Percentiles rank a stretch among this genome's conserved stretches.
These are phyloP conservation scores for Aspidiotus destructor DNA, from an alignment of 2,888 invertebrate genomes.

Conservation along the genomic window DNA sequence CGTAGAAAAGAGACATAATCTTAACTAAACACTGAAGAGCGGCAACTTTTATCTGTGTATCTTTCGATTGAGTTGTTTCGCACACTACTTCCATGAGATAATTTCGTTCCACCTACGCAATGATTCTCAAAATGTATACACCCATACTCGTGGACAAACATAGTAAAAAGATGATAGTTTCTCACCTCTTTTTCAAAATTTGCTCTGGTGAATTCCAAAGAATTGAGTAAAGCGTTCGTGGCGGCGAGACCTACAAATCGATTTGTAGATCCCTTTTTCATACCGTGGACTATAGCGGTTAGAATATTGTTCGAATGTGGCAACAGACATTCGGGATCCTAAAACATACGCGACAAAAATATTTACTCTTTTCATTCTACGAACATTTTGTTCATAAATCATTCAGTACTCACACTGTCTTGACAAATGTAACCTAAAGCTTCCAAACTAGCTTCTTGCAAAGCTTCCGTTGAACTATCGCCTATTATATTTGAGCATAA, in stretches of 20 bases:
- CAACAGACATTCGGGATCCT: constrained; percentile 78
- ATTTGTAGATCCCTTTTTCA: constrained; percentile 88
- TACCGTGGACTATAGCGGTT: constrained; percentile 97
- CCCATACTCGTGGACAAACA: background rate
- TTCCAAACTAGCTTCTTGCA: constrained; percentile 93
- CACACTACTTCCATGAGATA: constrained; percentile 99
- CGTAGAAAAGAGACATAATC: constrained; percentile 95
- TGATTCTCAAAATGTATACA: background rate
- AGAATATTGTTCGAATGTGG: constrained; percentile 90
- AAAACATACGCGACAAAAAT: constrained; percentile 18
- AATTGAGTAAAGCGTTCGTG: constrained; percentile 90
- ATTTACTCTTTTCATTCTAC: background rate
- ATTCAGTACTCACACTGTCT: constrained; percentile 59
- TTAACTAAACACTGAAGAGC: constrained; percentile 96
- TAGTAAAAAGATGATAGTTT: background rate
- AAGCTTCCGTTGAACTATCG: constrained; percentile 75
- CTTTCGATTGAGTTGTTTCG: constrained; percentile 89
- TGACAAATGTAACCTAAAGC: constrained; percentile 98
- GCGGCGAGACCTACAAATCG: constrained; percentile 91
- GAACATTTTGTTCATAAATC: too few species aligned
- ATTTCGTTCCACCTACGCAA: constrained; percentile 70
- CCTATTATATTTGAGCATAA: constrained; percentile 86
- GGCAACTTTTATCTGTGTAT: constrained; percentile 87
- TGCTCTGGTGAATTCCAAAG: constrained; percentile 93
- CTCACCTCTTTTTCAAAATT: constrained; percentile 88